A percentile compares a stretch with the other conserved stretches of the same genome.
These are phyloP conservation scores for Chironomus tentans DNA, from an alignment of 2,888 invertebrate species.

Conservation along the genomic window DNA sequence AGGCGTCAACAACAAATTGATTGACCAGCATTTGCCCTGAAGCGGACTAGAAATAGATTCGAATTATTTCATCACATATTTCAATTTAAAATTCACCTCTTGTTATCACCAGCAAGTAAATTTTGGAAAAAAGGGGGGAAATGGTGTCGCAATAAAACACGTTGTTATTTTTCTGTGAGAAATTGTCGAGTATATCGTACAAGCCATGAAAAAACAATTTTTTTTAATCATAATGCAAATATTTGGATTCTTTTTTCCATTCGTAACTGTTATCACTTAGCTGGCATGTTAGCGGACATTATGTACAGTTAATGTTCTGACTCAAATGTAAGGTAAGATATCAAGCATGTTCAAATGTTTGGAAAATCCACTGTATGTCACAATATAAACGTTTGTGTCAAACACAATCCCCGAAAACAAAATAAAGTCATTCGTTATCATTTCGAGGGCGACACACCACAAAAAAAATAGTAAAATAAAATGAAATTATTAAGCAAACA, in stretches of 20 bases:
- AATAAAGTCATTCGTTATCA: conserved; percentile 4
- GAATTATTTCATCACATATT: no score
- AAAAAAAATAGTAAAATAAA: background rate
- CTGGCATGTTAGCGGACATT: conserved; percentile 16
- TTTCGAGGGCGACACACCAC: conserved; percentile 24
- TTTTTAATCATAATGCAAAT: conserved; percentile 26
- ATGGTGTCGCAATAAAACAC: background rate
- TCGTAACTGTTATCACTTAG: background rate
- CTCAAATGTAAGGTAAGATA: background rate
- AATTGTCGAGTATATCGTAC: background rate
- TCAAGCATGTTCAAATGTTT: background rate
- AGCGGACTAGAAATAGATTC: no score
- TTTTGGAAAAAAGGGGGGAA: no score
- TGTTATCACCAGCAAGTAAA: no score
- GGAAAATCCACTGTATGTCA: background rate
- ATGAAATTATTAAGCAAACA: background rate
- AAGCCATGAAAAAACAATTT: background rate
- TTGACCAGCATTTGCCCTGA: no score
- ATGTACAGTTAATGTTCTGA: background rate
- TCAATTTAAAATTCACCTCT: no score
- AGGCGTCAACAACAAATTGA: no score
- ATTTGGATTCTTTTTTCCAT: conserved; percentile 5
- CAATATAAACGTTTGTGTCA: background rate
- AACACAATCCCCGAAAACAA: no score
- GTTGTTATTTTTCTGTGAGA: background rate